These are phyloP conservation scores for Bergia sp. DNA, from an alignment of 92 coral and sea anemone species.

Conservation along the genomic window DNA sequence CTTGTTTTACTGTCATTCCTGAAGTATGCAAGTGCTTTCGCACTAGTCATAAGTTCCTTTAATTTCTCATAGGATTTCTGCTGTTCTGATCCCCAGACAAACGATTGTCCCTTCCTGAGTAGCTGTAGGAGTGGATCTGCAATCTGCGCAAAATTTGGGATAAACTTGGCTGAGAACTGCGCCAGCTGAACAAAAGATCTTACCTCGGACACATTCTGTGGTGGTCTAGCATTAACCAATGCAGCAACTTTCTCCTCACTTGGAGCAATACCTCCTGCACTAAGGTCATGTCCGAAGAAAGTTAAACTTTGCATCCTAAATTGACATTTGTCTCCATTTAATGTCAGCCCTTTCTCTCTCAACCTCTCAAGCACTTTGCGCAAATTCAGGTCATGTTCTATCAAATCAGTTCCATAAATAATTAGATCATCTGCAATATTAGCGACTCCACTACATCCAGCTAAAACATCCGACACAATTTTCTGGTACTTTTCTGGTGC, in stretches of 20 bases:
- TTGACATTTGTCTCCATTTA: slow-evolving; percentile 58
- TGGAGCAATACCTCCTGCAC: slow-evolving; percentile 50
- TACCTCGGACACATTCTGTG: slow-evolving; percentile 49
- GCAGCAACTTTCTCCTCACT: slow-evolving; percentile 63
- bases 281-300: slow-evolving; percentile 66
- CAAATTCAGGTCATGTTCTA: slow-evolving; percentile 62
- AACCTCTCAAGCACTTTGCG: slow-evolving; percentile 48
- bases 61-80: slow-evolving; percentile 47
- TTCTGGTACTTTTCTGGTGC: slow-evolving; percentile 63
- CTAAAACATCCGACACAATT: slow-evolving; percentile 47
- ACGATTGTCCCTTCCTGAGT: slow-evolving; percentile 51
- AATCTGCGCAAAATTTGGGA: slow-evolving; percentile 50
- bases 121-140: slow-evolving; percentile 50
- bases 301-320: slow-evolving; percentile 48
- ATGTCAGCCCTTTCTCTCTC: slow-evolving; percentile 50
- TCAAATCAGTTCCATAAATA: slow-evolving; percentile 50
- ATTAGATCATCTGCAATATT: slow-evolving; percentile 63
- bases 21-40: slow-evolving; percentile 55
- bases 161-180: slow-evolving; percentile 55
- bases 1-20: slow-evolving; percentile 38
- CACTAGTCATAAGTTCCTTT: slow-evolving; percentile 49
- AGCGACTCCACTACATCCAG: slow-evolving; percentile 53
- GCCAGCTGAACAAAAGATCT: slow-evolving; percentile 59
- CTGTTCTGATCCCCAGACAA: slow-evolving; percentile 47
- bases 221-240: slow-evolving; percentile 51